Base-by-base conservation (phyloP, 2,888 invertebrate species). In the Zele albiditarsus region DNA sequence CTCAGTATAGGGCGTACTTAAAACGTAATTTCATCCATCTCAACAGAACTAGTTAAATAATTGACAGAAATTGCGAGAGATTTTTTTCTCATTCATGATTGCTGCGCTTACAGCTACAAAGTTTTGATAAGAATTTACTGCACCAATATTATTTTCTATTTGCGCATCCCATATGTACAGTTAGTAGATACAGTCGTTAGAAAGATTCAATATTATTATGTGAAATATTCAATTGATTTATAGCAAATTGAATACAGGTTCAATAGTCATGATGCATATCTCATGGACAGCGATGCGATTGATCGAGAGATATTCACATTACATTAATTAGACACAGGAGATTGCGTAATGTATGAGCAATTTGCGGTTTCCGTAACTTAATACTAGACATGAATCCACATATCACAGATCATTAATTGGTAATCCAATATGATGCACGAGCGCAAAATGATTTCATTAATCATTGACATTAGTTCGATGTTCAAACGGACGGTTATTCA, bases 301-400 rank as follows among this genome's bases (percentile, higher is more conserved):
- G 42, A 42, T 14, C 12, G 20, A 31, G 60, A 33, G 33, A 33
- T 33, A 42, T 31, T 20, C 33, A 70, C 31, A n/a, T 70, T 58
- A 20, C 57, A 60, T 27, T 31, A 46, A 68, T 68, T 68, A 68
- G 28, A 28, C 14, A n/a, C 49, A 68, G 68, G 68, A 68, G 53
- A 68, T 68, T 68, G 49, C 53, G 46, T 68, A 28, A 31, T 49
- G 28, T 49, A 27, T 25, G 25, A 53, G 53, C 49, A 46, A 53
- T 68, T 68, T 68, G 31, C 68, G 27, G 49, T 12, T 31, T 46
- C 16, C 68, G 68, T 68, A 68, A 68, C 46, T 68, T 49, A 49
- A 68, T 31, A 53, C 53, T 53, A 20, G 27, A 27, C 68, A 31
- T 49, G 10, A 68, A 68, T 68, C 28, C 12, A 10, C 49, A 46